These are phyloP conservation scores for Cochlearius cochlearius DNA, from an alignment of 2,113 vertebrate species.

Conservation along the genomic window DNA sequence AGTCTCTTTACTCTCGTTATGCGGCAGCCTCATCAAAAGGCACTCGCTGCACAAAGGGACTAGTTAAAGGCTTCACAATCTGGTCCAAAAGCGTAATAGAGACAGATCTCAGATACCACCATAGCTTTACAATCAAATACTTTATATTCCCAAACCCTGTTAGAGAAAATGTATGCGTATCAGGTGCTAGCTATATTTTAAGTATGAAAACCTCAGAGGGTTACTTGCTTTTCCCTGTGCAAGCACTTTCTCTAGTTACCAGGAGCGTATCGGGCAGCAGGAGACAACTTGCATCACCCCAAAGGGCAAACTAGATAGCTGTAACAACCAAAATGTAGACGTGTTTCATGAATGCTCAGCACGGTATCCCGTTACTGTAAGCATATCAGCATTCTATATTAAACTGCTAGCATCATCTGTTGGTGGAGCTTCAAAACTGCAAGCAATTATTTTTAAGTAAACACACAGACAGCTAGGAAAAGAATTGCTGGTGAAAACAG, in stretches of 20 bases:
- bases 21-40: background rate
- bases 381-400: accelerated
- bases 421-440: background rate
- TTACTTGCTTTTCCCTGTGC: background rate
- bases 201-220: background rate
- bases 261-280: accelerated
- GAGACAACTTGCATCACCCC: background rate
- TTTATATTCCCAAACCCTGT: background rate
- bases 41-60: background rate
- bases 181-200: background rate
- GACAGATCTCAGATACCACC: background rate
- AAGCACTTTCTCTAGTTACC: background rate
- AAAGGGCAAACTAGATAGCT: background rate
- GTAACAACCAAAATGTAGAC: background rate
- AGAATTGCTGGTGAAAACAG: background rate
- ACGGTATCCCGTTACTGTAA: accelerated
- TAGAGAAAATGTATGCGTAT: accelerated
- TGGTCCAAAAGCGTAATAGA: background rate
- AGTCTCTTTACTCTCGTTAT: background rate
- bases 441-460: background rate
- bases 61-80: background rate
- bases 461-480: accelerated
- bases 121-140: background rate
- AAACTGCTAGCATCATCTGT: slow-evolving; percentile 9
- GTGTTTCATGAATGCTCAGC: accelerated